Conservation (phyloP, 1,140 invertebrate species). For the Spodoptera frugiperda region DNA sequence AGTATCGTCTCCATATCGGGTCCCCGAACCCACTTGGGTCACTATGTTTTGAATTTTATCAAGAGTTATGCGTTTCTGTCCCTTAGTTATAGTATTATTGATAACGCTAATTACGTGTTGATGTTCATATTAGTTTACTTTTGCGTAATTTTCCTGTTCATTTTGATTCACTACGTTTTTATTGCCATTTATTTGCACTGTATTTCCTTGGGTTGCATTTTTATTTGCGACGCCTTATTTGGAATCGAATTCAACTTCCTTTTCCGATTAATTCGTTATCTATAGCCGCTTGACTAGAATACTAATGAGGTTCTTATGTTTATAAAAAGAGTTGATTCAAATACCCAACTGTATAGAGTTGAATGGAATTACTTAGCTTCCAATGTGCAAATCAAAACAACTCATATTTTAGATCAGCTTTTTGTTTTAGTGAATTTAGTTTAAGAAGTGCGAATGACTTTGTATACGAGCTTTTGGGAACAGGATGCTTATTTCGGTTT, state of each 20-base stretch:
- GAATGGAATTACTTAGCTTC: background rate
- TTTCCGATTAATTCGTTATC: conserved; percentile 6
- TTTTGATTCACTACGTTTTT: background rate
- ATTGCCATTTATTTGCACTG: background rate
- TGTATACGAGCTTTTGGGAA: background rate
- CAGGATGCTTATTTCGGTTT: background rate
- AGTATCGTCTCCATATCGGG: conserved; percentile 15
- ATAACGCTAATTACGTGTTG: conserved; percentile 23
- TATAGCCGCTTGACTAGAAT: background rate
- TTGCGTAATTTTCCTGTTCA: background rate
- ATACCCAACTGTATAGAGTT: background rate
- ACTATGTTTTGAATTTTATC: conserved; percentile 57
- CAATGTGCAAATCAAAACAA: background rate
- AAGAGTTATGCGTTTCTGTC: conserved; percentile 44
- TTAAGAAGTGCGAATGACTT: background rate
- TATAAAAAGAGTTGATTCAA: background rate
- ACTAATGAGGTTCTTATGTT: background rate
- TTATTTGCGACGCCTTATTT: background rate
- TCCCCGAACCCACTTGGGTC: conserved; percentile 54
- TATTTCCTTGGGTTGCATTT: background rate
- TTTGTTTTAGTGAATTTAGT: background rate
- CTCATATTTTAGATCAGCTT: background rate
- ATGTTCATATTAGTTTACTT: background rate
- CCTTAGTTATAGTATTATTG: conserved; percentile 28
- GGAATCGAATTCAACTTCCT: background rate